A percentile compares a stretch with the other conserved stretches of the same genome.
Conservation (phyloP, 2,888 invertebrate species). For the Andricus quercusramuli region DNA sequence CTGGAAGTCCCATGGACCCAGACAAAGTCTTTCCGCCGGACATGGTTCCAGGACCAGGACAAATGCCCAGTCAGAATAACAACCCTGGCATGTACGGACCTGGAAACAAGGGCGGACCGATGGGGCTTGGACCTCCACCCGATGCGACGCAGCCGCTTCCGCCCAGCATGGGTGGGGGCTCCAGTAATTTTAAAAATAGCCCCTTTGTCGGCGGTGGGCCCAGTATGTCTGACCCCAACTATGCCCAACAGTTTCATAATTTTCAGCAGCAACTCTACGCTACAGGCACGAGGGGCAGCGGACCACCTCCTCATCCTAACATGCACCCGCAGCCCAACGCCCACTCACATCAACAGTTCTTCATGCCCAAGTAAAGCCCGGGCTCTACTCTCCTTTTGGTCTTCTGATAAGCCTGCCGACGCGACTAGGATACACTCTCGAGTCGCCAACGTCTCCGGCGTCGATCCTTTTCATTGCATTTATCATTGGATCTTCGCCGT, state of each 20-base stretch:
- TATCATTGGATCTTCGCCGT: conserved; percentile 25
- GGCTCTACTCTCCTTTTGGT: conserved; percentile 37
- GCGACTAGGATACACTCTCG: conserved; percentile 14
- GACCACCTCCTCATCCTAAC: conserved; percentile 77
- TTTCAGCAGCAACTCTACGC: conserved; percentile 97
- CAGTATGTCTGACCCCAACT: conserved; percentile 93
- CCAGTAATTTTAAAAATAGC: conserved; percentile 84
- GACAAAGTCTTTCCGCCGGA: conserved; percentile 76
- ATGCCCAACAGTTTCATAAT: conserved; percentile 97
- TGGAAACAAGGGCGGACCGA: conserved; percentile 81
- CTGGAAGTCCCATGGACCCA: conserved; percentile 75
- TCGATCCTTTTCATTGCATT: conserved; percentile 24
- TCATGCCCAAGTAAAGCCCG: conserved; percentile 77
- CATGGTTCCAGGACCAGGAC: conserved; percentile 67
- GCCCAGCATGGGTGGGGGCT: conserved; percentile 87
- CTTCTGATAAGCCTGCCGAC: conserved; percentile 22
- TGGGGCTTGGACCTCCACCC: conserved; percentile 81
- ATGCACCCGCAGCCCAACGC: conserved; percentile 76
- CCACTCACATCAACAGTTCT: conserved; percentile 78
- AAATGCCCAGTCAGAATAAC: conserved; percentile 74
- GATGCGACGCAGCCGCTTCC: conserved; percentile 87
- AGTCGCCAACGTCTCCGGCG: conserved; percentile 22
- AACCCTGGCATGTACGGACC: conserved; percentile 82
- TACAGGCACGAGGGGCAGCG: conserved; percentile 85
- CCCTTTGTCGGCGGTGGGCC: conserved; percentile 91